These are phyloP conservation scores for Amblyteles armatorius DNA, from an alignment of 2,888 invertebrate species.

Conservation along the genomic window DNA sequence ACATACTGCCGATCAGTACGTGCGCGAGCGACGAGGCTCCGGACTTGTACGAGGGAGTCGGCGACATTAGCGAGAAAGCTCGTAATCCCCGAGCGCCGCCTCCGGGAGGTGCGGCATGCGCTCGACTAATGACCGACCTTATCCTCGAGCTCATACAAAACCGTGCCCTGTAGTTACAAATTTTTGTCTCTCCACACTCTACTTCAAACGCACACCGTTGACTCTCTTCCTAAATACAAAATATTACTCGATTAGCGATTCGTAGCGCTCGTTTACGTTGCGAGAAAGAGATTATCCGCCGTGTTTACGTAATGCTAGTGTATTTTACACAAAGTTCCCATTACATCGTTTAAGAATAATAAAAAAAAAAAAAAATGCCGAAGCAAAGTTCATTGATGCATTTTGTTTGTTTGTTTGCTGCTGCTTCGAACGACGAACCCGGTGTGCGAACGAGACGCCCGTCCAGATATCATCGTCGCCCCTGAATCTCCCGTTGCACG, in stretches of 20 bases:
- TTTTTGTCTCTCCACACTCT: conserved; percentile 13
- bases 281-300: conserved; percentile 25
- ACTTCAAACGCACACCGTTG: conserved; percentile 4
- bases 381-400: conserved; percentile 54
- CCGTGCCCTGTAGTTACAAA: conserved; percentile 85
- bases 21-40: conserved; percentile 91
- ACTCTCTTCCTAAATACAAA: conserved; percentile 21
- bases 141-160: conserved; percentile 89
- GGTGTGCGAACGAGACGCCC: not conserved
- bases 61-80: conserved; percentile 78
- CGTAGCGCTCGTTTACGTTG: not conserved
- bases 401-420: conserved; percentile 39
- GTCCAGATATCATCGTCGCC: not conserved
- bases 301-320: conserved; percentile 64
- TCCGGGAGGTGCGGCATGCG: conserved; percentile 86
- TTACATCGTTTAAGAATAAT: conserved; percentile 58
- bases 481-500: not conserved
- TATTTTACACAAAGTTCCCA: conserved; percentile 66
- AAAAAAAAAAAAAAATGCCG: conserved; percentile 52
- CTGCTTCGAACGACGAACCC: conserved; percentile 15
- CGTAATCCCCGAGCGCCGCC: conserved; percentile 85
- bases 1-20: conserved; percentile 90
- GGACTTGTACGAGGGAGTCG: conserved; percentile 86
- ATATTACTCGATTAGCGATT: conserved; percentile 39
- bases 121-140: conserved; percentile 89